phyloP scores from a whole-genome alignment of 2,113 vertebrate species.

The Python bivittatus region DNA sequence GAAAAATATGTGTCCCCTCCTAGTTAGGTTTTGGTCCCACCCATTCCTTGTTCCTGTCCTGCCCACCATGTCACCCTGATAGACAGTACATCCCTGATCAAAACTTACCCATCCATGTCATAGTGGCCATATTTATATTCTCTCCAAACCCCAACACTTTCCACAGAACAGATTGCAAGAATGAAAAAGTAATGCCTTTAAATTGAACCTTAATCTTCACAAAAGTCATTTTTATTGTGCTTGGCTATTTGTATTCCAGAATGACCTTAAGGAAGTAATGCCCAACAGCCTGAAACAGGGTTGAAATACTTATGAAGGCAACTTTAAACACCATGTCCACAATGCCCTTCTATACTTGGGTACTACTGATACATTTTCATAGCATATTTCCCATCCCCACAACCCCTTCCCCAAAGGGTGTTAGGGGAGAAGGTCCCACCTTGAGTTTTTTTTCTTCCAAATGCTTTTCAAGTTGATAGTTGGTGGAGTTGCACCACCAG shows the following conservation, averaged over 20 bases:
- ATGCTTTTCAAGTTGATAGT: conserved; percentile 41
- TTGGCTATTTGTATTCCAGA: not conserved
- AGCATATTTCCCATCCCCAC: conserved; percentile 15
- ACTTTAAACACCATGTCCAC: not conserved
- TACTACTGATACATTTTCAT: conserved; percentile 13
- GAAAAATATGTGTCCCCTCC: not conserved
- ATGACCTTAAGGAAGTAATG: not conserved
- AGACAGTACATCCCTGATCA: not conserved
- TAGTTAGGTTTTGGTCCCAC: not conserved
- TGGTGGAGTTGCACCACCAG: conserved; percentile 50
- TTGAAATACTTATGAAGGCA: not conserved
- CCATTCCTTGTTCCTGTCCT: not conserved
- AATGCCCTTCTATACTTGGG: not conserved
- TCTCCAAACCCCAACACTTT: not conserved
- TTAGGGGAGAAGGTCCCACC: not conserved
- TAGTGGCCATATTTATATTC: not conserved
- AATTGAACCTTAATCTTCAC: not conserved
- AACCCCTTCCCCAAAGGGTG: conserved; percentile 3
- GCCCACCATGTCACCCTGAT: not conserved
- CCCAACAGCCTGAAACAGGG: not conserved
- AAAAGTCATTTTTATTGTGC: not conserved
- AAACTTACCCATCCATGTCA: not conserved
- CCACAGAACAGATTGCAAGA: not conserved
- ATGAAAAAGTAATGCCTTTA: not conserved
- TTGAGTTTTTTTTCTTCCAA: conserved; percentile 30